Conservation (phyloP, 2,888 invertebrate genomes). For the Hylaea fasciaria region DNA sequence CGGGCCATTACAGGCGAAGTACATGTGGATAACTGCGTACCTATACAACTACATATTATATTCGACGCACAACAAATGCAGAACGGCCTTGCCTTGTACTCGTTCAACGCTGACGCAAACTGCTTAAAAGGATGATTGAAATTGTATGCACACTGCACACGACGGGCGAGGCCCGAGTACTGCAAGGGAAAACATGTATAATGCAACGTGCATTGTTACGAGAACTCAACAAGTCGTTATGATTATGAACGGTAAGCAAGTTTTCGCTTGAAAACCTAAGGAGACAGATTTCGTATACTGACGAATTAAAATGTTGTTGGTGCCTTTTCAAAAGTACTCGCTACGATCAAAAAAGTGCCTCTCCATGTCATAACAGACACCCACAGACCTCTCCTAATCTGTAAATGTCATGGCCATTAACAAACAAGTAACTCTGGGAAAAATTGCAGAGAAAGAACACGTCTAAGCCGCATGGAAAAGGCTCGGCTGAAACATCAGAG, state of each 20-base stretch:
- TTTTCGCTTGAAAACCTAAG: background rate
- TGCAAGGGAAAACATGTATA: slow-evolving; percentile 38
- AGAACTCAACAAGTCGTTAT: slow-evolving; percentile 46
- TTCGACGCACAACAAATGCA: slow-evolving; percentile 45
- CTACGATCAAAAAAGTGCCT: no score
- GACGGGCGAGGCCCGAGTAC: slow-evolving; percentile 37
- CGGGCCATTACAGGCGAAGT: slow-evolving; percentile 13
- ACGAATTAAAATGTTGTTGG: no score
- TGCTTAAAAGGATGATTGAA: slow-evolving; percentile 46
- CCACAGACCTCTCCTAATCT: no score
- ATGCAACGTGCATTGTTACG: slow-evolving; percentile 42
- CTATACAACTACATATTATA: slow-evolving; percentile 7
- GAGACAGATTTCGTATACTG: no score
- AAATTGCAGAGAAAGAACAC: no score
- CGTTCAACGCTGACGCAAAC: slow-evolving; percentile 55
- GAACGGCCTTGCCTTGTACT: slow-evolving; percentile 49
- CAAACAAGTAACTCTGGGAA: no score
- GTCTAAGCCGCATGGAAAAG: no score
- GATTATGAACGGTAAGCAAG: slow-evolving; percentile 31
- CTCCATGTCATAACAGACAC: no score
- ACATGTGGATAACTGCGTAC: slow-evolving; percentile 3
- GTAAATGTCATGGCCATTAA: no score
- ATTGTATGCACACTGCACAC: slow-evolving; percentile 46
- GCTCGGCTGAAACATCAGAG: no score
- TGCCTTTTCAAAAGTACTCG: no score